Base-by-base conservation (phyloP, 2,113 vertebrate genomes). In the Oreocharis arfaki region DNA sequence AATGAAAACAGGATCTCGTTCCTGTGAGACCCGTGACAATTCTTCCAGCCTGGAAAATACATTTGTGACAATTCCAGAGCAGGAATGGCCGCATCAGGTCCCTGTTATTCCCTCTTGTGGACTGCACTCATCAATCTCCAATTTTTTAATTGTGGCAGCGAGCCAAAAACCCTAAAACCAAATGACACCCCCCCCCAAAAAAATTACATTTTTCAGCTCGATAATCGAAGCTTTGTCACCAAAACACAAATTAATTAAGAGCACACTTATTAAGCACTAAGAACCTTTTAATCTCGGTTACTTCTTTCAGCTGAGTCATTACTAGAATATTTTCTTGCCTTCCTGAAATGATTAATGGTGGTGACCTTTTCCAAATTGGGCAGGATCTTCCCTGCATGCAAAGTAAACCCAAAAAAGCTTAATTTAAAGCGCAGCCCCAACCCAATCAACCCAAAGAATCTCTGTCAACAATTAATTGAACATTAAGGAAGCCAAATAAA, bases 341-440 rank as follows among this genome's bases (percentile, higher is more conserved):
- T 87, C 61, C 90, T 47, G 59, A 47, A 78, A 91, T 94, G 83
- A 96, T 96, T 94, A 95, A 94, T 27, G 26, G 68, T 12, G 65
- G 63, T 80, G 84, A 95, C 93, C 91, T 95, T 96, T 95, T 63
- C 81, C 87, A 46, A 95, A 93, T 55, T 63, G 42, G 81, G 80
- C 88, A 84, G 27, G 65, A 71, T 96, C 83, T 84, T 46, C 76
- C 57, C 89, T 56, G 95, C 82, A 65, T 49, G 63, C 63, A 57
- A 95, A 96, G 13, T 20, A 77, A 96, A 21, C 41, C 50, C 85
- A 88, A 75, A 76, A 78, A 41, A 56, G 78, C 73, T 88, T 32
- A 4, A 70, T 77, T 95, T 84, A 19, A 89, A 87, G 49, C 8
- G 44, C 20, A 86, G 47, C 68, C 39, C 73, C 67, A 49, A 78